Base-by-base conservation (phyloP, 2,797 vertebrate genomes). In the Eulemur albifrons region DNA sequence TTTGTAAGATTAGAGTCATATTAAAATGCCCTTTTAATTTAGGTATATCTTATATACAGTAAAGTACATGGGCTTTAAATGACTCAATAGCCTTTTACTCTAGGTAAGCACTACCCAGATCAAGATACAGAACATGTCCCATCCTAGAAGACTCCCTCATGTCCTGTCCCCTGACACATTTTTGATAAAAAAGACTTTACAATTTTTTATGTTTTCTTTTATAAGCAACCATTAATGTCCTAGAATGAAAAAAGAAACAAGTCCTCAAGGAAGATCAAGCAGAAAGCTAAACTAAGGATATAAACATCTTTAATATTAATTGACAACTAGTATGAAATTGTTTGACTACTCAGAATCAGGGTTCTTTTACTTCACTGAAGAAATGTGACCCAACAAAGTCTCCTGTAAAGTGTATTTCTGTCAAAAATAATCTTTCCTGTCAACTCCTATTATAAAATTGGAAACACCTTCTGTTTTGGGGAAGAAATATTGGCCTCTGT, bases 361-460 rank as follows among this genome's bases (percentile, higher is more conserved):
- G 70, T 81, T 82, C 43, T 70, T 87, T 86, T 75, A 80, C 80
- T 95, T 38, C 45, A 38, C 35, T 48, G 61, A 94, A 69, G 75
- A 82, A 45, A 93, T 95, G 27, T 14, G 48, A 94, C 65, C 90
- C 83, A 70, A 40, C 15, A 75, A 84, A 83, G 20, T 91, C 50
- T 70, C n/a, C 91, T 65, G 3, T 63, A 54, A 86, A 94, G 72
- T 81, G 63, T 40, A 75, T 95, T 88, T 88, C 80, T 93, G 70
- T 93, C 79, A 90, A 82, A 95, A 82, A 93, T 83, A 48, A 90
- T 80, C 45, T 75, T 84, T 79, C 43, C 30, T 35, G 1, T 88
- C 92, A 85, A 82, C 57, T 79, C 70, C 40, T 80, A 59, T 73
- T 94, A 79, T 88, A 90, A 96, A 93, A 90, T 73, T 77, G 57